Percentiles rank a stretch among this genome's conserved stretches.
Evolutionary conservation across 2,797 vertebrate genomes (phyloP).

Genomic region (Coracias cyanogaster): DNA sequence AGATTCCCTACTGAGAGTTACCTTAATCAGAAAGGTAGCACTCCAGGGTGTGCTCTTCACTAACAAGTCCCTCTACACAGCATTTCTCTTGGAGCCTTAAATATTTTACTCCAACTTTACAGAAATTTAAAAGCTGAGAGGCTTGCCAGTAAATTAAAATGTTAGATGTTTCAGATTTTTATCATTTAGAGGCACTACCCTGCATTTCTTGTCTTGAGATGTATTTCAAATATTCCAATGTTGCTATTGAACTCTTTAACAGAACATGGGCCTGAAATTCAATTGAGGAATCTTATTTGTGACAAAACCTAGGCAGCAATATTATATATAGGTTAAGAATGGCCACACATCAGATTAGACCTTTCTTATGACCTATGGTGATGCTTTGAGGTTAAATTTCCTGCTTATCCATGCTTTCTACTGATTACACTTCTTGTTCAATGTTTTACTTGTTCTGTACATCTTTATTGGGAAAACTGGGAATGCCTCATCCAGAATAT

Average conservation of each 20-base stretch:
- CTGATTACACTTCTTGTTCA: too few relatives aligned
- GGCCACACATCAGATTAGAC: neutral
- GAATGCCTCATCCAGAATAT: too few relatives aligned
- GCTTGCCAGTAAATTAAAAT: neutral
- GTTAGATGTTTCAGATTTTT: neutral
- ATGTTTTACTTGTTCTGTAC: too few relatives aligned
- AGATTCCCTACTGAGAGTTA: neutral
- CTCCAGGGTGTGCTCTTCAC: neutral
- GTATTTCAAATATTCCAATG: neutral
- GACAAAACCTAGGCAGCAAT: neutral
- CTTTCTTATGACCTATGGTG: too few relatives aligned
- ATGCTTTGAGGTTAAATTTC: too few relatives aligned
- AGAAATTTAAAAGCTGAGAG: neutral
- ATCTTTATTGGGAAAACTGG: too few relatives aligned
- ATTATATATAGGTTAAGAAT: neutral
- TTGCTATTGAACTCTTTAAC: neutral
- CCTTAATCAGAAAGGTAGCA: constrained; percentile 46
- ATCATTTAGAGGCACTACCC: neutral
- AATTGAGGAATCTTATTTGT: neutral
- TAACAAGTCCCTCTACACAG: neutral
- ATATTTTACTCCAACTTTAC: neutral
- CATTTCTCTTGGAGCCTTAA: neutral
- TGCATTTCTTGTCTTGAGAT: neutral
- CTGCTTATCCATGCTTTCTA: too few relatives aligned
- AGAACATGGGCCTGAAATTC: neutral